Evolutionary conservation across 2,113 vertebrate genomes (phyloP), one percentile per base, ranked within the genome.

Genomic region (Megaceryle torquata): DNA sequence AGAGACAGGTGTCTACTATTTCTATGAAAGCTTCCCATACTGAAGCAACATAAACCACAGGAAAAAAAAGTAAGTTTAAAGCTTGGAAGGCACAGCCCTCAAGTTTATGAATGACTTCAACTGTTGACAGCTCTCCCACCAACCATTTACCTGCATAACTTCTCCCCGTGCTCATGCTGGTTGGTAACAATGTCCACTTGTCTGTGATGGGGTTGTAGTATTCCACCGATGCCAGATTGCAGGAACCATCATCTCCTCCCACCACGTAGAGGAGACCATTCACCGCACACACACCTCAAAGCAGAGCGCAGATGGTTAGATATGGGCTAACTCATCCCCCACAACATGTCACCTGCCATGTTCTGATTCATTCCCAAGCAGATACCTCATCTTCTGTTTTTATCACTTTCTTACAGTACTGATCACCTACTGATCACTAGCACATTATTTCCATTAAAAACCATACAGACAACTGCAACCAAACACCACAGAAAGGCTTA

Each of bases 161-260:
- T 78, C 99, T 98, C 48, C 99, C 99, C 1, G 99, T 99, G 98
- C 99, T 99, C 99, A 99, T 99, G 97, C 99, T 99, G 80, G 98
- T 99, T 19, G 99, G 99, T 57, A 99, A 95, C 74, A 99, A 98
- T 2, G 98, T 99, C 99, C 99, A 99, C 79, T 99, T 99, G 98
- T 99, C 99, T 0, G 98, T 98, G 94, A 98, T 97, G 2, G 99
- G 99, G 96, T 99, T 99, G 95, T 99, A 99, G 95, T 98, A 99
- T 91, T 99, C 99, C 63, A 99, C 99, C 0, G 99, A 99, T 44
- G 99, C 99, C 95, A 99, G 95, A 91, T 99, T 99, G 89, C 99
- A 99, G 51, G 99, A 99, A 2, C 99, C 99, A 12, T 99, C 99
- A 22, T 99, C 99, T 26, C 99, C 99, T 31, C 99, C 99, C 4